A percentile compares a stretch with the other conserved stretches of the same genome.
phyloP scores from a whole-genome alignment of 2,797 vertebrate genomes.

The Typhlichthys subterraneus region DNA sequence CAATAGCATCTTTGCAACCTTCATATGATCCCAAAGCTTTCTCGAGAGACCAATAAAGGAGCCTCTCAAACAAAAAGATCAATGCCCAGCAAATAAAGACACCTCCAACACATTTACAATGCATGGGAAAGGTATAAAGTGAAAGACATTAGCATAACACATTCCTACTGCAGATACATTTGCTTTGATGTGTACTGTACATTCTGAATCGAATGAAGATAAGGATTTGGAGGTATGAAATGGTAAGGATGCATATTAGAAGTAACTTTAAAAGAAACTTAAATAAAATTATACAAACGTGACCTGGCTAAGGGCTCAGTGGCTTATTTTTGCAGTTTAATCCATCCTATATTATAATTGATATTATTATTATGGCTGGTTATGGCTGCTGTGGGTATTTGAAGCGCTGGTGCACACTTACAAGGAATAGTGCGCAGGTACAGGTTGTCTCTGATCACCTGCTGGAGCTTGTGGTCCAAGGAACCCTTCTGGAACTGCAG shows the following conservation, averaged over 20 bases:
- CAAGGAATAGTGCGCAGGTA: constrained; percentile 98
- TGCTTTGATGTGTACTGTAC: constrained; percentile 10
- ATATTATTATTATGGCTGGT: neutral
- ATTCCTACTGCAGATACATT: neutral
- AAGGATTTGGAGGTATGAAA: neutral
- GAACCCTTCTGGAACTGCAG: constrained; percentile 99
- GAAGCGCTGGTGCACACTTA: constrained; percentile 78
- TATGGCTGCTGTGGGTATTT: neutral
- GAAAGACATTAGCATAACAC: neutral
- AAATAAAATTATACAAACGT: constrained; percentile 7
- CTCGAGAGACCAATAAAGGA: constrained; percentile 16
- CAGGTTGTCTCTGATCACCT: constrained; percentile 98
- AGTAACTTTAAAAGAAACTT: neutral
- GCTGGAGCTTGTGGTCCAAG: constrained; percentile 97
- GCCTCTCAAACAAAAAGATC: neutral
- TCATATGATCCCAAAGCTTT: constrained; percentile 21
- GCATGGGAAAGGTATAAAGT: neutral
- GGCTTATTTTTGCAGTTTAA: too few relatives aligned
- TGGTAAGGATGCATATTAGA: neutral
- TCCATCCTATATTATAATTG: too few relatives aligned
- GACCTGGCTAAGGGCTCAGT: constrained; percentile 24
- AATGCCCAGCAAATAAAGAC: neutral
- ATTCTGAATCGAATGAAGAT: neutral
- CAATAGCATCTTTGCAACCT: constrained; percentile 8
- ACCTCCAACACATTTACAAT: neutral